A percentile compares a stretch with the other conserved stretches of the same genome.
phyloP scores from a whole-genome alignment of 1,140 invertebrate genomes.

The Littorina saxatilis region DNA sequence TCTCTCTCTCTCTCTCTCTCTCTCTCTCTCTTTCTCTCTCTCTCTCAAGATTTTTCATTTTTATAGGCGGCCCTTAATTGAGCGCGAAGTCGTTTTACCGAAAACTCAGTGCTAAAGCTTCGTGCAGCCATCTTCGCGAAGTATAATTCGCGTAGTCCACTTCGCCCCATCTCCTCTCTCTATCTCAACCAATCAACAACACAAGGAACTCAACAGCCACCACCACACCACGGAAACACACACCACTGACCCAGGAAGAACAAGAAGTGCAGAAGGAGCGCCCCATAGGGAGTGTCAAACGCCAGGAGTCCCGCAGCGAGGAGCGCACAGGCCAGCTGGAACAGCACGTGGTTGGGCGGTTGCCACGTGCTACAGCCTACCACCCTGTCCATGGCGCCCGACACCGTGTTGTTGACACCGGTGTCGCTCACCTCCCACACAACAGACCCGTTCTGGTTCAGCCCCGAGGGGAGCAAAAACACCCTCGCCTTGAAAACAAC shows the following conservation, averaged over 20 bases:
- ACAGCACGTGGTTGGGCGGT: constrained; percentile 83
- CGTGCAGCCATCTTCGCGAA: no score
- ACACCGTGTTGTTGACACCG: neutral
- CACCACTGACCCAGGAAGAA: constrained; percentile 84
- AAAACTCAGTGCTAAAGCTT: no score
- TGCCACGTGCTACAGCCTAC: constrained; percentile 77
- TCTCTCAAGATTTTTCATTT: no score
- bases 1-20: no score
- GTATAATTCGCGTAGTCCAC: no score
- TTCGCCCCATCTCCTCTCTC: no score
- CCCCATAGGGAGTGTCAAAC: constrained; percentile 85
- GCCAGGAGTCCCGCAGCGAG: constrained; percentile 87
- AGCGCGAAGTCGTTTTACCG: no score
- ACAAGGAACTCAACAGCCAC: no score
- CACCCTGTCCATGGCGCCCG: constrained; percentile 29
- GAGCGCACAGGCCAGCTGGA: constrained; percentile 86
- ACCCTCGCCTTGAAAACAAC: neutral
- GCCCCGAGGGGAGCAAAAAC: neutral
- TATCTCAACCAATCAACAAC: no score
- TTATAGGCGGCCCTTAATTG: no score
- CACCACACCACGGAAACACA: neutral
- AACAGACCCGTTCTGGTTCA: neutral
- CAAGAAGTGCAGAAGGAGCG: constrained; percentile 87
- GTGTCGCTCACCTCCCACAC: constrained; percentile 24
- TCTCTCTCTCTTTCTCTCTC: no score